Conservation (phyloP, 1,140 invertebrate genomes). For the Drosophila ananassae region DNA sequence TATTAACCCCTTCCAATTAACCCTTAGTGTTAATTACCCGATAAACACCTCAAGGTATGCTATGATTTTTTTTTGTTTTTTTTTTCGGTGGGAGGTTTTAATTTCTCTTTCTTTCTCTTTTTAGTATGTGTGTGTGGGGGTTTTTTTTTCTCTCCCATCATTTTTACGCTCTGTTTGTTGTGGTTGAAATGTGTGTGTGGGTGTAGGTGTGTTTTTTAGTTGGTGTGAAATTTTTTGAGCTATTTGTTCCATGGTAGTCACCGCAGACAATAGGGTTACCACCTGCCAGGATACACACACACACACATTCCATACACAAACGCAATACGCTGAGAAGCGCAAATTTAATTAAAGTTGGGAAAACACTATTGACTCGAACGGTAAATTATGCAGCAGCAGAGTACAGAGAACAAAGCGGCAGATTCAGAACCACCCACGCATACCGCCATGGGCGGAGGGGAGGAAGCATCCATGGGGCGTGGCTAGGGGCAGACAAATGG, state of each 20-base stretch:
- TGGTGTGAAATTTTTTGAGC: conserved; percentile 45
- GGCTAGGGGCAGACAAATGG: conserved; percentile 40
- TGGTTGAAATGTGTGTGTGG: background rate
- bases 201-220: background rate
- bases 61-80: conserved; percentile 30
- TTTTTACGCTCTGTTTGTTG: conserved; percentile 14
- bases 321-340: conserved; percentile 56
- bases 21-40: conserved; percentile 51
- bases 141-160: background rate
- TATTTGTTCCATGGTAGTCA: conserved; percentile 59
- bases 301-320: conserved; percentile 1
- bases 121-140: background rate
- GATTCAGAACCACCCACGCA: conserved; percentile 13
- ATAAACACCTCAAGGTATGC: conserved; percentile 59
- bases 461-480: background rate
- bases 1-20: background rate
- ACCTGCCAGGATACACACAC: conserved; percentile 7
- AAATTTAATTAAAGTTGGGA: conserved; percentile 81
- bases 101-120: background rate
- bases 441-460: background rate
- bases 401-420: conserved; percentile 64
- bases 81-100: background rate
- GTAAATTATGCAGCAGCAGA: conserved; percentile 75
- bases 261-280: conserved; percentile 24
- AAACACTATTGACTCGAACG: conserved; percentile 78